These are phyloP conservation scores for Megamerina dolium DNA, from an alignment of 2,888 invertebrate species.

Conservation along the genomic window DNA sequence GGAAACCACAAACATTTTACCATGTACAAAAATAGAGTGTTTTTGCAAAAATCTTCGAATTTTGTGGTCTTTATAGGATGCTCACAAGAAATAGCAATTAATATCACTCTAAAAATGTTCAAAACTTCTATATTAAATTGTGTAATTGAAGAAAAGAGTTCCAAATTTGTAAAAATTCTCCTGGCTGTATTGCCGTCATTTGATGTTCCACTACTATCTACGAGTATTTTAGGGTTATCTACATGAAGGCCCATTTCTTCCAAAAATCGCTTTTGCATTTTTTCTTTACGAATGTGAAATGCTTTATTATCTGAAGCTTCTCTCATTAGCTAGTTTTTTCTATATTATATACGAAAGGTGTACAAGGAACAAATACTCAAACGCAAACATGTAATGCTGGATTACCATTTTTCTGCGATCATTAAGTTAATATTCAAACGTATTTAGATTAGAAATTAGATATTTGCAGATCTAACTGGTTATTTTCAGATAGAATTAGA, in stretches of 20 bases:
- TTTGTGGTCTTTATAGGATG: background rate
- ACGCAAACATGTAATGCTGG: too few relatives aligned
- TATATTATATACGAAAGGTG: too few relatives aligned
- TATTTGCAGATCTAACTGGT: conserved; percentile 10
- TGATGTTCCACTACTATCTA: conserved; percentile 8
- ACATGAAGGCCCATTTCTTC: too few relatives aligned
- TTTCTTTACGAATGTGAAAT: too few relatives aligned
- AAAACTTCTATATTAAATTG: conserved; percentile 1
- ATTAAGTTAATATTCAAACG: conserved; percentile 6
- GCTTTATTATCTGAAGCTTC: too few relatives aligned
- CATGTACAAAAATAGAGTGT: background rate
- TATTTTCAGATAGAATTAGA: conserved; percentile 14
- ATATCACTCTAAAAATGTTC: background rate
- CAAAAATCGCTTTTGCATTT: too few relatives aligned
- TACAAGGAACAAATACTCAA: conserved; percentile 3
- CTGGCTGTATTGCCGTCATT: conserved; percentile 8
- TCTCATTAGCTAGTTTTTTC: too few relatives aligned
- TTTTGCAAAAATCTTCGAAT: background rate
- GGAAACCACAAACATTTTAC: conserved; percentile 2
- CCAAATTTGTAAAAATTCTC: too few relatives aligned
- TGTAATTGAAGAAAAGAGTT: too few relatives aligned
- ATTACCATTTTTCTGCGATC: conserved; percentile 8
- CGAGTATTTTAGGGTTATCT: too few relatives aligned
- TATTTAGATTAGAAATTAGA: conserved; percentile 1
- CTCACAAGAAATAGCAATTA: conserved; percentile 1